These are phyloP conservation scores for Pogoniulus pusillus DNA, from an alignment of 2,797 vertebrate species.

Conservation along the genomic window DNA sequence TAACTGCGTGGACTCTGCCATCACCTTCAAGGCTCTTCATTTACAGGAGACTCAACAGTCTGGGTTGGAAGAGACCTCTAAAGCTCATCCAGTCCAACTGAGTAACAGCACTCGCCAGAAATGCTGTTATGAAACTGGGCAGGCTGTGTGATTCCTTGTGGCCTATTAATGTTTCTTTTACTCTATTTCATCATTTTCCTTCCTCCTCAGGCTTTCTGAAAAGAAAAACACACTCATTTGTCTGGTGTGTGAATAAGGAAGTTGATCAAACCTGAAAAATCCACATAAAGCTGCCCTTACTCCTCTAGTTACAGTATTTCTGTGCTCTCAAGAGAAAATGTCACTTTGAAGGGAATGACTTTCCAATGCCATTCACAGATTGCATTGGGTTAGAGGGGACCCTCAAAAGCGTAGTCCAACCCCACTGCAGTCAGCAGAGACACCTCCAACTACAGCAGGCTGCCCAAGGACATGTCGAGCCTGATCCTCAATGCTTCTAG, in stretches of 20 bases:
- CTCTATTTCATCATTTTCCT: slow-evolving; percentile 29
- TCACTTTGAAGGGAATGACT: neutral
- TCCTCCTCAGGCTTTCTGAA: neutral
- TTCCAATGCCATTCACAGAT: neutral
- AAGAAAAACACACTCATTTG: neutral
- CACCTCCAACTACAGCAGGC: too few relatives aligned
- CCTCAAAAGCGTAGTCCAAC: too few relatives aligned
- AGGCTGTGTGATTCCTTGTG: neutral
- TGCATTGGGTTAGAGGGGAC: too few relatives aligned
- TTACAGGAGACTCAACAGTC: neutral
- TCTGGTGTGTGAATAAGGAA: neutral
- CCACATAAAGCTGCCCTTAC: neutral
- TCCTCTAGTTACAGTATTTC: neutral
- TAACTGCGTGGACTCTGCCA: neutral
- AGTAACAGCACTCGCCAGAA: slow-evolving; percentile 25
- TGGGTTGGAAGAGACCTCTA: too few relatives aligned
- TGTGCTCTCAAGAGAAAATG: neutral
- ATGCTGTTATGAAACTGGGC: neutral
- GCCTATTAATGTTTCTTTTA: neutral
- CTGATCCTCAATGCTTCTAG: too few relatives aligned
- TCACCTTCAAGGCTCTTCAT: neutral
- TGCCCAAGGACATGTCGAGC: too few relatives aligned
- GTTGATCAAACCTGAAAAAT: neutral
- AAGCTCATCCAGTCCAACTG: neutral
- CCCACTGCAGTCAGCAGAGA: too few relatives aligned